Evolutionary conservation across 2,797 vertebrate genomes (phyloP).

Genomic region (Crypturellus tataupa): DNA sequence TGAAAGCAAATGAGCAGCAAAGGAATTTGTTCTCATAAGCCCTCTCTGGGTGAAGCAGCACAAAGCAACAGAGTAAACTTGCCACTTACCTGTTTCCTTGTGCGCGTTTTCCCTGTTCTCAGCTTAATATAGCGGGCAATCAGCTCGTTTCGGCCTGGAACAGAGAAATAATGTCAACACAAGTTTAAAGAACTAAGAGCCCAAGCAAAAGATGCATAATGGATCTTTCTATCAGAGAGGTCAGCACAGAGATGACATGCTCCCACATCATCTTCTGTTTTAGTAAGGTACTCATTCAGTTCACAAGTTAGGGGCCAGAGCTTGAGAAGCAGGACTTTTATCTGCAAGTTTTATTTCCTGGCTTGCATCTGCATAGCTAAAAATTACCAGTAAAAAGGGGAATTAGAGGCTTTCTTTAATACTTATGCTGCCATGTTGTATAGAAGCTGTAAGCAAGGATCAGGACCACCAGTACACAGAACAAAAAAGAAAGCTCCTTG

Average conservation of each 20-base stretch:
- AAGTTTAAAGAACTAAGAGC: background rate
- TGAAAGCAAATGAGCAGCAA: background rate
- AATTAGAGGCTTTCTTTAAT: background rate
- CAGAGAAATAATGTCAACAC: background rate
- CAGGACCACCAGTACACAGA: background rate
- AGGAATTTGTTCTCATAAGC: background rate
- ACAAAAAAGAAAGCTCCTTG: background rate
- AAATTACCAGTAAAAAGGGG: background rate
- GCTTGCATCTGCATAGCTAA: background rate
- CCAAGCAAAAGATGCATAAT: background rate
- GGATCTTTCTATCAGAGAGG: background rate
- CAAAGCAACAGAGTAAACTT: background rate
- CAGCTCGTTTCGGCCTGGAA: slow-evolving; percentile 84
- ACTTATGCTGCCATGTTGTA: background rate
- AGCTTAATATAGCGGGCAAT: slow-evolving; percentile 87
- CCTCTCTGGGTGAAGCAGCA: background rate
- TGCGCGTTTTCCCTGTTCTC: slow-evolving; percentile 86
- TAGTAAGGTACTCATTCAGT: background rate
- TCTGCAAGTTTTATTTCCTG: background rate
- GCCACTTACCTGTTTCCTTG: slow-evolving; percentile 82
- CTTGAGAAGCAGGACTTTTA: background rate
- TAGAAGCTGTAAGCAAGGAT: background rate
- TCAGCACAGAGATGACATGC: background rate
- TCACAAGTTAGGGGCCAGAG: background rate
- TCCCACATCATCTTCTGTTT: background rate